Evolutionary conservation across 2,888 invertebrate species (phyloP), one percentile per base, ranked within the genome.

Genomic region (Tetheella fluctuosa): DNA sequence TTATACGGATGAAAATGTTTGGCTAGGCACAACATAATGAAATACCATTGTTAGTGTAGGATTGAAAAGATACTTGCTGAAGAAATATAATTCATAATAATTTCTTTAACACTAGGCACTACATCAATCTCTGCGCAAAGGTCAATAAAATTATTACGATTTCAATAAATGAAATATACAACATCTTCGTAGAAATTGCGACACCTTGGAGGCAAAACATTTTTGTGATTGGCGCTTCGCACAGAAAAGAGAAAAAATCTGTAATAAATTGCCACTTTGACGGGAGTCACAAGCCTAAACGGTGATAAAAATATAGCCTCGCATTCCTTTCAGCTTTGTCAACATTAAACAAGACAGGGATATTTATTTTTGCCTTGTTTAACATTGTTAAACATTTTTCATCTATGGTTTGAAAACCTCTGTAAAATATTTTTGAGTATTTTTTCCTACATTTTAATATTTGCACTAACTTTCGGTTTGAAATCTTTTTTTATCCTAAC

Each of bases 231-330:
- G 48, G 48, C 48, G n/a, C 20, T 48, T 7, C 48, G 17, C 48
- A 48, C 48, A 48, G 48, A 48, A 48, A 48, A 48, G 20, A 48
- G 42, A 48, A 20, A 42, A 48, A 48, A 20, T 48, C 48, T 48
- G 48, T 48, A 48, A 48, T 48, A 48, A 48, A 48, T 48, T 48
- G 48, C 48, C 48, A 48, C 48, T 48, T 48, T 48, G 48, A 48
- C 48, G 48, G 48, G 48, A 48, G 48, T 48, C 48, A 48, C 48
- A 20, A 48, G 48, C 48, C 48, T 48, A 48, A 48, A 48, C 48
- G 48, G 48, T 48, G 48, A 48, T 48, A 48, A 48, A 48, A 48
- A 48, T 48, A 48, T 48, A 48, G n/a, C 48, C 48, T 48, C 48
- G 48, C 48, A 48, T 48, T 48, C 48, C 48, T 48, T 48, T 48